These are phyloP conservation scores for Karalla daura DNA, from an alignment of 2,797 vertebrate species.

Conservation along the genomic window DNA sequence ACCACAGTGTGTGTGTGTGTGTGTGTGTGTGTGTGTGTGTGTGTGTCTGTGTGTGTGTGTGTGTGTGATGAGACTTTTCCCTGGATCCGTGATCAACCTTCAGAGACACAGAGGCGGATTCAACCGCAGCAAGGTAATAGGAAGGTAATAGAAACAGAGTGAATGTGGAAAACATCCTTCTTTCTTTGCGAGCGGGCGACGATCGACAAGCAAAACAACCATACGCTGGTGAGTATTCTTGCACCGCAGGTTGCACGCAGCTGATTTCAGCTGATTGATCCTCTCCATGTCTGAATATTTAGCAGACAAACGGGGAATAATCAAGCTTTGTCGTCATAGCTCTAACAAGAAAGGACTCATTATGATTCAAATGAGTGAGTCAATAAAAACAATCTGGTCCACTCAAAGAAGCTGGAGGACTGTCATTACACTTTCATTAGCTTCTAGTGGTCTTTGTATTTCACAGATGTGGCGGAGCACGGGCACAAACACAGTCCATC, in stretches of 20 bases:
- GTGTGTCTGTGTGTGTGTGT: too few relatives aligned
- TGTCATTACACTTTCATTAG: conserved; percentile 40
- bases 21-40: background rate
- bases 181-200: background rate
- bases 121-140: background rate
- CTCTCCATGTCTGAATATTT: background rate
- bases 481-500: background rate
- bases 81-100: background rate
- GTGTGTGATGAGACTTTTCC: background rate
- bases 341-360: conserved; percentile 14
- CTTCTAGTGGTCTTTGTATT: conserved; percentile 31
- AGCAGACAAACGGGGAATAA: background rate
- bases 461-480: conserved; percentile 17
- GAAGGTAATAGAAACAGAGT: background rate
- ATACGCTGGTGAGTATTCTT: background rate
- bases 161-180: background rate
- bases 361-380: conserved; percentile 22
- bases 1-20: background rate
- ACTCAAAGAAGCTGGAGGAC: conserved; percentile 6
- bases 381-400: conserved; percentile 32
- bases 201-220: background rate
- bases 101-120: background rate
- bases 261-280: background rate
- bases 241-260: background rate
- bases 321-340: conserved; percentile 4